These are phyloP conservation scores for Typhlichthys subterraneus DNA, from an alignment of 2,797 vertebrate genomes.

Conservation along the genomic window DNA sequence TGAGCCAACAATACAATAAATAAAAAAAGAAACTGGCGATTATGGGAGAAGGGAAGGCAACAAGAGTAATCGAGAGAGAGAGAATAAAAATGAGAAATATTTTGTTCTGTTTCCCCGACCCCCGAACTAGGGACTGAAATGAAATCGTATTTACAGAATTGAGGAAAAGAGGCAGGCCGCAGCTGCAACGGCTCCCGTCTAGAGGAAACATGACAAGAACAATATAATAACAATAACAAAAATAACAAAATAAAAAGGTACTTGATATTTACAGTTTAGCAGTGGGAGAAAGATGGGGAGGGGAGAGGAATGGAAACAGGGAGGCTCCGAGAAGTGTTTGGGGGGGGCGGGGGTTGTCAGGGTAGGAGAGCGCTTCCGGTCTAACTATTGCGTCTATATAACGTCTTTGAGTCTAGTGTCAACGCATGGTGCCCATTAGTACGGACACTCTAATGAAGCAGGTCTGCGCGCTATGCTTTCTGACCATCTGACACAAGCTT, in stretches of 20 bases:
- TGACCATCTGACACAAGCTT: conserved; percentile 15
- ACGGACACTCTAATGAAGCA: too few species aligned
- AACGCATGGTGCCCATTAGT: too few species aligned
- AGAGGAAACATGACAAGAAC: conserved; percentile 56
- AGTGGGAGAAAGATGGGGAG: conserved; percentile 60
- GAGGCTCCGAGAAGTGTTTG: conserved; percentile 38
- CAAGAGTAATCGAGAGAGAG: conserved; percentile 71
- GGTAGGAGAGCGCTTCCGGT: conserved; percentile 53
- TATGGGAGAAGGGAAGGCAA: conserved; percentile 48
- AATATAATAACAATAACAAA: conserved; percentile 80
- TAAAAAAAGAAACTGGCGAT: conserved; percentile 77
- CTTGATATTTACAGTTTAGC: conserved; percentile 86
- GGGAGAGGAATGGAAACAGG: conserved; percentile 15
- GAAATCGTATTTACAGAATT: conserved; percentile 81
- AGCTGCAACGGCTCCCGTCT: conserved; percentile 67
- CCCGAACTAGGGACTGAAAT: conserved; percentile 74
- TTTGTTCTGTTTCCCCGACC: conserved; percentile 72
- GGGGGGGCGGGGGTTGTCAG: conserved; percentile 37
- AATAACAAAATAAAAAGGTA: conserved; percentile 79
- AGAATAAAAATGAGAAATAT: conserved; percentile 75
- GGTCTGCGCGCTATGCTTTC: conserved; percentile 4
- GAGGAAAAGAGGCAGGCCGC: conserved; percentile 72
- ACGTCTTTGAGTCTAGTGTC: too few species aligned
- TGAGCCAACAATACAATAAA: conserved; percentile 38
- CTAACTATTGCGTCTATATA: conserved; percentile 42